A percentile compares a stretch with the other conserved stretches of the same genome.
Evolutionary conservation across 2,113 vertebrate species (phyloP).

Genomic region (Acrocephalus arundinaceus): DNA sequence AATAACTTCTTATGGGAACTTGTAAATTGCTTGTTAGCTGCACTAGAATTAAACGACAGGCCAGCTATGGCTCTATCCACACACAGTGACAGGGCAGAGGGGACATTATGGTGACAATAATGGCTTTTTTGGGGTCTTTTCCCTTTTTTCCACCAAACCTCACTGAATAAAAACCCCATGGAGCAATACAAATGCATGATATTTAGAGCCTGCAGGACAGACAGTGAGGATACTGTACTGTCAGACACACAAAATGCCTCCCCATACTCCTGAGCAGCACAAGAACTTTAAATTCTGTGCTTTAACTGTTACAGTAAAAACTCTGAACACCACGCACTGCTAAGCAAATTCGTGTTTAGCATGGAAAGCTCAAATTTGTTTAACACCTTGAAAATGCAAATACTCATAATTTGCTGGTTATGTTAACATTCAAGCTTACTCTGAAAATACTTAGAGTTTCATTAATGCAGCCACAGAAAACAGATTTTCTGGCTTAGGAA

Average conservation of each 20-base stretch:
- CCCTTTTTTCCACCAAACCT: background rate
- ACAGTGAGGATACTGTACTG: conserved; percentile 7
- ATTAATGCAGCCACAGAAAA: background rate
- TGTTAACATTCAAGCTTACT: background rate
- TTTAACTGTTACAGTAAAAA: conserved; percentile 27
- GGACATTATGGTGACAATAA: background rate
- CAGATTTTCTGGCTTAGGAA: background rate
- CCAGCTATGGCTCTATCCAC: background rate
- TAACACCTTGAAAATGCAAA: conserved; percentile 29
- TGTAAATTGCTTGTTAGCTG: background rate
- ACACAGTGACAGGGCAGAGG: background rate
- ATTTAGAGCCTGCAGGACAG: conserved; percentile 42
- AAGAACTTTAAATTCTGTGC: background rate
- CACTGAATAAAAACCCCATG: background rate
- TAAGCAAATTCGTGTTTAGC: conserved; percentile 45
- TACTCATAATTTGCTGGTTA: background rate
- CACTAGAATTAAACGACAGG: background rate
- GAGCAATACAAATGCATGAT: conserved; percentile 3
- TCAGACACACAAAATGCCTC: conserved; percentile 6
- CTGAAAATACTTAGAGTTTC: background rate
- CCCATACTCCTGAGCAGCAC: background rate
- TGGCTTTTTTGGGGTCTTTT: background rate
- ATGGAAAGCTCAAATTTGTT: conserved; percentile 33
- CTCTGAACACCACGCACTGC: background rate
- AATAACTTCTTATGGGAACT: background rate